Base-by-base conservation (phyloP, 2,797 vertebrate genomes). In the Gastrophryne carolinensis region DNA sequence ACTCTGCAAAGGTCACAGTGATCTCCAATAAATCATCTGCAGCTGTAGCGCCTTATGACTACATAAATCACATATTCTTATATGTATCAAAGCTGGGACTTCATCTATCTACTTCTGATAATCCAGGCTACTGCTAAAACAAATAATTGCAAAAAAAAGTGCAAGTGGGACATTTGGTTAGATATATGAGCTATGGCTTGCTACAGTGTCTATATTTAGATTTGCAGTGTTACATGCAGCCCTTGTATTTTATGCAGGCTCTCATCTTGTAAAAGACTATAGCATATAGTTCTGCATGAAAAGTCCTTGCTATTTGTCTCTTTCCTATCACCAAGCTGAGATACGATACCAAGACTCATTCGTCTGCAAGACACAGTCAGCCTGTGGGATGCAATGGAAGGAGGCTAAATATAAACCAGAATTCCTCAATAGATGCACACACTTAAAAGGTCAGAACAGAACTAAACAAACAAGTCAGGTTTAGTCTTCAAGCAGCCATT, bases 1-100 rank as follows among this genome's bases (percentile, higher is more conserved):
- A 56, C 56, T 73, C 62, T 63, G 62, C 17, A 78, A 72, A 78
- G 75, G 75, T 78, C 75, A 66, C 21, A 53, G 52, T 65, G 75
- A 64, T 57, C 75, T 72, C 50, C 21, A 56, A 24, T 58, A 49
- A 72, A 57, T 64, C 30, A 32, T 52, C 57, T 65, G n/a, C 53
- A 72, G 49, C 60, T 54, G 17, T 21, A 54, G 47, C 64, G 37
- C 44, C 19, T 56, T 12, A 26, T 47, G 49, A 37, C 57, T 71
- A 15, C 56, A 75, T 75, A 52, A 62, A 75, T 68, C 73, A 60
- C 10, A 69, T 10, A 65, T 64, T 39, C 61, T 57, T 24, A 67
- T 17, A 67, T 10, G 13, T 54, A 57, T 47, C 24, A 29, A 7
- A n/a, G n/a, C n/a, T n/a, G n/a, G n/a, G n/a, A n/a, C n/a, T n/a